phyloP scores from a whole-genome alignment of 2,888 invertebrate species.

The Lasioglossum lativentre region DNA sequence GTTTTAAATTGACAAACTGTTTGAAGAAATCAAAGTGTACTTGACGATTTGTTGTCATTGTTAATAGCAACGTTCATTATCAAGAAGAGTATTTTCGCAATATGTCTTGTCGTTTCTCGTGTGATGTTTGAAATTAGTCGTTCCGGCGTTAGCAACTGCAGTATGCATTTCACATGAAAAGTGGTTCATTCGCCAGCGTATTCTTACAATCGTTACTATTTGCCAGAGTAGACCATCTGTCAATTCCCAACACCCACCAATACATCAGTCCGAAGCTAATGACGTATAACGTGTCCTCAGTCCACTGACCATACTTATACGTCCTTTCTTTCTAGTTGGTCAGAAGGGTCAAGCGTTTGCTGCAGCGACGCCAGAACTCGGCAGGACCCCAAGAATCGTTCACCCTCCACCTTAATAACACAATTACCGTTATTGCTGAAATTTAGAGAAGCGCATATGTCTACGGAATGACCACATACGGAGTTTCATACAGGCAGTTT shows the following conservation, averaged over 20 bases:
- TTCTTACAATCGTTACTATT: conserved; percentile 60
- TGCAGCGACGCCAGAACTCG: conserved; percentile 72
- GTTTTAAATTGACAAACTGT: background rate
- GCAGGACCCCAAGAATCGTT: conserved; percentile 66
- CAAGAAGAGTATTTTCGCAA: background rate
- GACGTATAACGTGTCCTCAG: conserved; percentile 81
- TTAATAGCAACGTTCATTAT: background rate
- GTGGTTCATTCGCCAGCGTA: conserved; percentile 58
- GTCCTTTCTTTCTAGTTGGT: conserved; percentile 70
- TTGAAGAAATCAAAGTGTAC: background rate
- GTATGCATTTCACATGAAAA: conserved; percentile 39
- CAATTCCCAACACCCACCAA: conserved; percentile 80
- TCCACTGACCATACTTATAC: conserved; percentile 73
- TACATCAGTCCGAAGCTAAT: conserved; percentile 79
- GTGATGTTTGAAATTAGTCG: background rate
- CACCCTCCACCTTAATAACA: conserved; percentile 80
- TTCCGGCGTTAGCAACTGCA: conserved; percentile 26
- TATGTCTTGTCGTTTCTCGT: background rate
- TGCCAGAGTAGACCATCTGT: conserved; percentile 81
- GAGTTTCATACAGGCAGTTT: background rate
- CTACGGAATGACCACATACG: conserved; percentile 35
- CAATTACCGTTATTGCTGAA: conserved; percentile 83
- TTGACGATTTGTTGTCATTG: background rate
- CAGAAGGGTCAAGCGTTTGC: conserved; percentile 81
- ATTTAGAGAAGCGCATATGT: conserved; percentile 80